Evolutionary conservation across 2,888 invertebrate species (phyloP).

Genomic region (Sinohyriopsis cumingii): DNA sequence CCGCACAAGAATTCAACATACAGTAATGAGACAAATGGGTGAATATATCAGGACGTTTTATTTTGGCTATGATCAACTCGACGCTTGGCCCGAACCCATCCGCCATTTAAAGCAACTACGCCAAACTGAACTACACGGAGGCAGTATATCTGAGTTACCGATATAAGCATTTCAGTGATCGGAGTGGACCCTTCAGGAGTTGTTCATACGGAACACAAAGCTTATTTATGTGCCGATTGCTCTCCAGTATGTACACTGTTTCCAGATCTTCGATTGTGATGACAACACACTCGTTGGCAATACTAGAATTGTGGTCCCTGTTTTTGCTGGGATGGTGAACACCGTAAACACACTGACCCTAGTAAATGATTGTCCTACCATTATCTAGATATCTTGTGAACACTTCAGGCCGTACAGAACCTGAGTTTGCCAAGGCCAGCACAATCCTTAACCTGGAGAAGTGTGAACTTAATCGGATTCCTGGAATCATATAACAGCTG

Average conservation of each 20-base stretch:
- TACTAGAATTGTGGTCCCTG: conserved; percentile 37
- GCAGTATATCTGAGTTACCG: conserved; percentile 25
- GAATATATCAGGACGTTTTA: conserved; percentile 32
- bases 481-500: conserved; percentile 31
- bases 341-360: conserved; percentile 23
- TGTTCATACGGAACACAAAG: conserved; percentile 32
- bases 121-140: conserved; percentile 28
- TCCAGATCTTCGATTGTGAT: conserved; percentile 36
- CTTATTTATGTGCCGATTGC: conserved; percentile 34
- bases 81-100: conserved; percentile 30
- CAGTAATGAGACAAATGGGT: conserved; percentile 30
- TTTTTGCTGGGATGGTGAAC: conserved; percentile 29
- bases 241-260: conserved; percentile 26
- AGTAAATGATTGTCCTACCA: conserved; percentile 37
- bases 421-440: conserved; percentile 30
- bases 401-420: conserved; percentile 24
- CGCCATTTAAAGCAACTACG: conserved; percentile 33
- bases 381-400: conserved; percentile 34
- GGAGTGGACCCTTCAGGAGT: conserved; percentile 32
- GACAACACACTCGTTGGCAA: conserved; percentile 35
- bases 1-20: conserved; percentile 9
- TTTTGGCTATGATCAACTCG: conserved; percentile 27
- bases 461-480: conserved; percentile 40
- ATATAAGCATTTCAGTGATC: conserved; percentile 37
- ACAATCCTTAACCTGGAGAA: conserved; percentile 26